These are phyloP conservation scores for Champsocephalus gunnari DNA, from an alignment of 2,797 vertebrate species.

Conservation along the genomic window DNA sequence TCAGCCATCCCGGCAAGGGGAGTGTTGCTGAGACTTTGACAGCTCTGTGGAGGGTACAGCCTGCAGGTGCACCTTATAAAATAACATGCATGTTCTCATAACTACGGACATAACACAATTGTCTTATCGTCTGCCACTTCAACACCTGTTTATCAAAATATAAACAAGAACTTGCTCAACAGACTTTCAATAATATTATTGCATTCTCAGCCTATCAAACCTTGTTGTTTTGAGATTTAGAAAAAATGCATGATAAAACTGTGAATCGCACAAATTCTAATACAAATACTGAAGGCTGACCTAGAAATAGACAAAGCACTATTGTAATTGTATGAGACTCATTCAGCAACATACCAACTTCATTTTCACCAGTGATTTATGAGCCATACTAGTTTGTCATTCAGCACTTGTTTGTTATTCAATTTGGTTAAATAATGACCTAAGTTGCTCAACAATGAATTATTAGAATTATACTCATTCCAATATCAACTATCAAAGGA, in stretches of 20 bases:
- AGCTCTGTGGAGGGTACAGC: constrained; percentile 36
- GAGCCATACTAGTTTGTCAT: neutral
- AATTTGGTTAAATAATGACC: neutral
- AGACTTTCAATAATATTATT: neutral
- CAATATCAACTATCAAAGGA: neutral
- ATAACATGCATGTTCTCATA: constrained; percentile 49
- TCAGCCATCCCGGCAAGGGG: constrained; percentile 52
- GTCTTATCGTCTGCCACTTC: neutral
- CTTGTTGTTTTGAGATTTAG: neutral
- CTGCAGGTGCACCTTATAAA: constrained; percentile 41
- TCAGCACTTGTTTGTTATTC: neutral
- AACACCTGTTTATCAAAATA: constrained; percentile 8
- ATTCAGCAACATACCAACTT: constrained; percentile 2
- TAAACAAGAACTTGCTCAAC: neutral
- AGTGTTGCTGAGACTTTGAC: constrained; percentile 53
- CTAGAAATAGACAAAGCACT: neutral
- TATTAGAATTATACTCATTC: neutral
- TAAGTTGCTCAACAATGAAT: neutral
- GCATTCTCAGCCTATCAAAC: neutral
- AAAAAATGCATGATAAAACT: neutral
- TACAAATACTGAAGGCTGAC: neutral
- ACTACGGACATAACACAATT: constrained; percentile 13
- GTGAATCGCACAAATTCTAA: constrained; percentile 1
- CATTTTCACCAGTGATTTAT: neutral
- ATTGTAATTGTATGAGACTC: neutral